Base-by-base conservation (phyloP, 2,113 vertebrate species). In the Peromyscus leucopus region DNA sequence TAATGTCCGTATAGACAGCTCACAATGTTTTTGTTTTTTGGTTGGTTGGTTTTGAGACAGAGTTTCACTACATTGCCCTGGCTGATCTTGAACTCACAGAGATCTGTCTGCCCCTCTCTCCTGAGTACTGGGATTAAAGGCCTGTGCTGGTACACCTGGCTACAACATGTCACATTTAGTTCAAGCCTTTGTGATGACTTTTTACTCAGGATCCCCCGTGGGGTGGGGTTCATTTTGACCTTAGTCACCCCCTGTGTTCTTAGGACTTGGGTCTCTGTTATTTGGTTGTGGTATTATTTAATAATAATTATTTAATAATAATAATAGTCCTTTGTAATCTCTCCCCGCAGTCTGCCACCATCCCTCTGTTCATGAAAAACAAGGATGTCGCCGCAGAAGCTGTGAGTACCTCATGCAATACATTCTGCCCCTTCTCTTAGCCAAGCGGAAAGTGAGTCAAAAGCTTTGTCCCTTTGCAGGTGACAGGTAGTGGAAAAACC, bases 401-500 rank as follows among this genome's bases (percentile, higher is more conserved):
- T 83, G 99, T 99, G 96, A 99, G 99, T 98, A n/a, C 33, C 31
- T 42, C 1, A 0, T 3, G 17, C 16, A 3, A 0, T 0, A 4
- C 1, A 10, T 5, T 9, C 22, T 2, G 63, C 2, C 0, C 51
- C 15, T 3, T 2, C 42, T 7, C 89, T 59, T 48, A 16, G 21
- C 17, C 0, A 11, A 71, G 1, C 85, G 4, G 16, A 48, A 67
- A 11, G 10, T 31, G 36, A 19, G 15, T 8, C 48, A 0, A n/a
- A 63, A 26, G 42, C 42, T 10, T 33, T 36, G 22, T 69, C 5
- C 46, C 5, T n/a, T 0, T 55, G 0, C 65, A 99, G 99, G 99
- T 99, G 75, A 99, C 99, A 0, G 99, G 99, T 4, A 99, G 99
- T 11, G 99, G 99, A 12, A 99, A 99, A 97, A 99, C 99, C 0